Conservation (phyloP, 2,797 vertebrate genomes). For the Parotocinclus haroldoi region DNA sequence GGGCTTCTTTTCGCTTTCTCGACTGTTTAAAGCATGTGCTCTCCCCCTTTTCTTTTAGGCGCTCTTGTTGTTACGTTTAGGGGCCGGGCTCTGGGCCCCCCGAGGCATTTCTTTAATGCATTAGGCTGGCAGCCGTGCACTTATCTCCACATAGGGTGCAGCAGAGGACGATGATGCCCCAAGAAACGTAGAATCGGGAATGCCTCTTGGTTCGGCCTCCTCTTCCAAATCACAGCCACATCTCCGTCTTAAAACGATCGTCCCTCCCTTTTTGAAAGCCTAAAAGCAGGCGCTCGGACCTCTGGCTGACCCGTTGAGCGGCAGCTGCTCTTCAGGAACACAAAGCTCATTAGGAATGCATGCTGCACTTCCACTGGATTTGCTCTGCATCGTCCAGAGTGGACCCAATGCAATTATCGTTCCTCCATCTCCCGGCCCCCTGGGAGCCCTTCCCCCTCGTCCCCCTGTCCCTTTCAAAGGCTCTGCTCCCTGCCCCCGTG, state of each 20-base stretch:
- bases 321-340: slow-evolving; percentile 54
- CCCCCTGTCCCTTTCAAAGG: too few species aligned
- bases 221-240: not conserved
- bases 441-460: slow-evolving; percentile 43
- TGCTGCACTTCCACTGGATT: slow-evolving; percentile 50
- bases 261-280: slow-evolving; percentile 2
- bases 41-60: slow-evolving; percentile 9
- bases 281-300: slow-evolving; percentile 33
- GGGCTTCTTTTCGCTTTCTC: slow-evolving; percentile 7
- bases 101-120: slow-evolving; percentile 8
- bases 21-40: slow-evolving; percentile 42
- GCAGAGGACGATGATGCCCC: too few species aligned
- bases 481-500: slow-evolving; percentile 34
- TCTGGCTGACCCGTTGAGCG: slow-evolving; percentile 34
- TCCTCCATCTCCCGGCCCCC: slow-evolving; percentile 35
- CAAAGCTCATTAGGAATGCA: slow-evolving; percentile 53
- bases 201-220: not conserved
- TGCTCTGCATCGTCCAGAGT: slow-evolving; percentile 47
- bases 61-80: slow-evolving; percentile 3
- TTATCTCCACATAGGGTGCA: too few species aligned
- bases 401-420: slow-evolving; percentile 55
- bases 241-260: slow-evolving; percentile 18
- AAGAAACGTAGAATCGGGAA: too few species aligned
- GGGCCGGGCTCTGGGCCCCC: slow-evolving; percentile 5
- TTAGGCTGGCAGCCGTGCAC: not conserved